phyloP scores from a whole-genome alignment of 2,797 vertebrate species.

The Squalus acanthias region DNA sequence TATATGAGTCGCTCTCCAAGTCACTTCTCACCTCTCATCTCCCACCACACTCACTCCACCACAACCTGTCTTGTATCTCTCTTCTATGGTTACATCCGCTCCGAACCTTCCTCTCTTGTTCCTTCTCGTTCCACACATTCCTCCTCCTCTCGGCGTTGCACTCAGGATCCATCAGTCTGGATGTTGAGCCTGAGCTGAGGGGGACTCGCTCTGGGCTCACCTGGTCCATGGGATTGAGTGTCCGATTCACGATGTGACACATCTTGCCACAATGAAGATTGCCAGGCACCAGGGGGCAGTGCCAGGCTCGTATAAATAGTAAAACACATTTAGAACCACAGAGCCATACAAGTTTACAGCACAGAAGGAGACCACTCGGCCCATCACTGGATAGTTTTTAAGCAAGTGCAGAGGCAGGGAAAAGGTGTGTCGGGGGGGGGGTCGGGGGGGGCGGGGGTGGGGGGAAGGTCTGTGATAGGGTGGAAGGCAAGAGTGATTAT shows the following conservation, averaged over 20 bases:
- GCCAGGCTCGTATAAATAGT: not conserved
- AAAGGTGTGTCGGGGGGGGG: no score
- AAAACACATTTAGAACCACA: not conserved
- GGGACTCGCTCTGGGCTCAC: not conserved
- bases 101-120: not conserved
- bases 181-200: no score
- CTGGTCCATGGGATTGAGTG: not conserved
- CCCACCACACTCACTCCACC: not conserved
- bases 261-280: not conserved
- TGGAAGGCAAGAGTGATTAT: not conserved
- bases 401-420: no score
- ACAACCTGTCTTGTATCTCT: not conserved
- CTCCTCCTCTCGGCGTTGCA: not conserved
- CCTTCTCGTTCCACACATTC: not conserved
- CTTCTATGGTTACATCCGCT: no score
- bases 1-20: not conserved
- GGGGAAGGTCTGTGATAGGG: not conserved
- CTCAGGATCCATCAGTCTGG: not conserved
- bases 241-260: not conserved
- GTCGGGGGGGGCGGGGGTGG: not conserved
- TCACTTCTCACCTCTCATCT: not conserved
- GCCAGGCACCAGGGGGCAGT: not conserved
- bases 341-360: not conserved
- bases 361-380: not conserved
- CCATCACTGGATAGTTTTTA: not conserved